Conservation (phyloP, 2,113 vertebrate species). For the Lutjanus erythropterus region DNA sequence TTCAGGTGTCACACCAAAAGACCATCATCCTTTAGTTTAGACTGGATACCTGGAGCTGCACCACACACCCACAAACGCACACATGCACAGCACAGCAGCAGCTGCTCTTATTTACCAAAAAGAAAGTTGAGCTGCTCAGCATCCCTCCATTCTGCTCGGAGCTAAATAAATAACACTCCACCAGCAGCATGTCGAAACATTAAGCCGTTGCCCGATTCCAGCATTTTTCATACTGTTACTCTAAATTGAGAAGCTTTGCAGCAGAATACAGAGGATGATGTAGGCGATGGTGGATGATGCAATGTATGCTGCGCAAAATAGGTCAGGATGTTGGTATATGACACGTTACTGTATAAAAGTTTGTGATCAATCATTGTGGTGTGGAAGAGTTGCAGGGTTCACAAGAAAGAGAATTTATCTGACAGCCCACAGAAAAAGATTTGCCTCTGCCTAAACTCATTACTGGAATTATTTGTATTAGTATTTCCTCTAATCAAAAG, state of each 20-base stretch:
- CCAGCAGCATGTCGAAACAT: constrained; percentile 32
- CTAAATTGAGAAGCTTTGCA: constrained; percentile 10
- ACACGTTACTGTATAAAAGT: not conserved
- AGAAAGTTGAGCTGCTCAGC: constrained; percentile 36
- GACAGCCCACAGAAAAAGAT: not conserved
- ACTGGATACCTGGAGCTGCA: constrained; percentile 18
- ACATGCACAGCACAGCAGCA: constrained; percentile 16
- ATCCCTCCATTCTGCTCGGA: not conserved
- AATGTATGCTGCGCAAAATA: not conserved
- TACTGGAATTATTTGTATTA: not conserved
- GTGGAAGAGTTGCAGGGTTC: not conserved
- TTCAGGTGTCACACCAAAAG: constrained; percentile 40
- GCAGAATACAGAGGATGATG: not conserved
- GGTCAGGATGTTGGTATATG: not conserved
- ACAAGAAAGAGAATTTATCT: not conserved
- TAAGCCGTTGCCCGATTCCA: constrained; percentile 11
- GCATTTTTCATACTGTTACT: constrained; percentile 21
- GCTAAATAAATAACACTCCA: constrained; percentile 36
- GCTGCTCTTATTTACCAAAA: constrained; percentile 35
- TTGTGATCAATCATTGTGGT: not conserved
- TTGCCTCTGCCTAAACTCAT: not conserved
- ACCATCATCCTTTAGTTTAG: constrained; percentile 8
- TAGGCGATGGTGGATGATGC: not conserved
- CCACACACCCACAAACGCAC: not conserved
- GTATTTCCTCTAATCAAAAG: not conserved